Evolutionary conservation across 2,113 vertebrate species (phyloP), one percentile per base, ranked within the genome.

Genomic region (Podarcis raffonei): DNA sequence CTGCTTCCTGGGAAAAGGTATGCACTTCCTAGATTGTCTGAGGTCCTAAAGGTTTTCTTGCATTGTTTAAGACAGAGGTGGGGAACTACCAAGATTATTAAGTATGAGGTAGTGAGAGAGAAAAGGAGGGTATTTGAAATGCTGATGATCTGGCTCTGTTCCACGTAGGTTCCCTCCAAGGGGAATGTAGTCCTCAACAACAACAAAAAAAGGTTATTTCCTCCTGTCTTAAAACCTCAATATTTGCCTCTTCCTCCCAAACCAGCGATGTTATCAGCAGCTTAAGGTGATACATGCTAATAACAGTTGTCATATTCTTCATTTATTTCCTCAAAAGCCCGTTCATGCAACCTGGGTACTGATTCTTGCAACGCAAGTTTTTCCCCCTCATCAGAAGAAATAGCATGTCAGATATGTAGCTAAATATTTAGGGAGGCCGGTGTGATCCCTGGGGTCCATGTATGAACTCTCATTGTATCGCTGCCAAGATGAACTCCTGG

Each of bases 1-100:
- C 25, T 76, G 85, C 68, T 91, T 74, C 62, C 88, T 95, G 88
- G 81, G 53, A 85, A 91, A 91, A 96, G 96, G 97, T 94, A 95
- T 92, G 77, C 3, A 7, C 0, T 57, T 81, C 66, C 79, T 78
- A 25, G 20, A 25, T 18, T 35, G 22, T 23, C 32, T 48, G 59
- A 85, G 23, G 82, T 62, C 4, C 59, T 85, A 9, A 65, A 86
- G 42, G 48, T 1, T 39, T 72, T 23, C 32, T 72, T 37, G 66
- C 1, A 82, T 69, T 84, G 30, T 78, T 68, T n/a, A 48, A 3
- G 5, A 22, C 5, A 30, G 71, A 32, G n/a, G 32, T 72, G 71
- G 4, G 9, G 71, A 72, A 72, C 71, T 72, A 32, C 15, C 15
- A 53, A 53, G 48, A 53, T 53, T 53, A 53, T 72, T 32, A 32